Evolutionary conservation across 2,888 invertebrate genomes (phyloP), one percentile per base, ranked within the genome.

Genomic region (Epsilonema sp.): DNA sequence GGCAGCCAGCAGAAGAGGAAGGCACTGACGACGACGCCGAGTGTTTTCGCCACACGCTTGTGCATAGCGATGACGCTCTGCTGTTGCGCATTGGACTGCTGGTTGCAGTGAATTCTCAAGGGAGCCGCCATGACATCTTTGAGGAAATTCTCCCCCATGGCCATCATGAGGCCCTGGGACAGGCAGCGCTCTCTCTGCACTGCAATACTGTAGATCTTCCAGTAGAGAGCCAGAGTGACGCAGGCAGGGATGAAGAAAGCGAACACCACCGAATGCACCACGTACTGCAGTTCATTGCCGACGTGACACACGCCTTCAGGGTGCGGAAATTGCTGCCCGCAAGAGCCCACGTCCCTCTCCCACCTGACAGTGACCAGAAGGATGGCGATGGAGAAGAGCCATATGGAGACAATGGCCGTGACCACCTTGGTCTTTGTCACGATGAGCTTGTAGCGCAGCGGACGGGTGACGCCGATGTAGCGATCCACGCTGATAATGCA

Each of bases 1-100:
- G 75, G 75, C 24, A 74, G 63, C 68, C 74, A 75, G 56, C 74
- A 75, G 45, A 73, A 58, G 1, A 74, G 68, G 55, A 75, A 75
- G 2, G 73, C 74, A 21, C 73, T 73, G 59, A 74, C 71, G 45
- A 75, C 74, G 16, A 75, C 73, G 1, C 74, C 74, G 4, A 75
- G 63, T 50, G 75, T 75, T 37, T 72, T 64, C 2, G 74, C 74
- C 3, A 74, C 74, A 54, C 75, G 71, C 45, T 69, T 65, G 49
- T 70, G 67, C 40, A 64, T 65, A 36, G 60, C 51, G 21, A 63
- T 60, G 0, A 70, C 61, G 8, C 59, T 52, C 21, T 60, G 53
- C 44, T 63, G 63, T 43, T 63, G 62, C 44, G 23, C 26, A 25
- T 8, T 20, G 21, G 13, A 16, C 25, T 58, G 62, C 38, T 53